These are phyloP conservation scores for Gavia stellata DNA, from an alignment of 2,113 vertebrate species.

Conservation along the genomic window DNA sequence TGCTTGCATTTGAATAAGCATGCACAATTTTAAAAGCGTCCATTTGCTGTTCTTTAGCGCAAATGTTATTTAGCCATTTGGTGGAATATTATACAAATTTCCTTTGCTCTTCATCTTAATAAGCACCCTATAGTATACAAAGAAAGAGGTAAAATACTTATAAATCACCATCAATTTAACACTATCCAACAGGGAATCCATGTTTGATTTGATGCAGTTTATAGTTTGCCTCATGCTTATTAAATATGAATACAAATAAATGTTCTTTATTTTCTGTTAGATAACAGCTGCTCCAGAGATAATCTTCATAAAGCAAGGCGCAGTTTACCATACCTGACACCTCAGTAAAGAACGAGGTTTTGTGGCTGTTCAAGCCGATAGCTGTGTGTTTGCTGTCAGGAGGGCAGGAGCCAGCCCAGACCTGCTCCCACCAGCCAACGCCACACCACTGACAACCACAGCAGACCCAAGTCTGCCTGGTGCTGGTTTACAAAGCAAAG, in stretches of 20 bases:
- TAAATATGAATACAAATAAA: background rate
- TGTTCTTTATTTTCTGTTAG: background rate
- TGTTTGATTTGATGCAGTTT: background rate
- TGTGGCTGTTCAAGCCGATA: rapidly evolving
- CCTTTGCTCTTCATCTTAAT: background rate
- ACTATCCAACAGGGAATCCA: background rate
- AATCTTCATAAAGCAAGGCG: background rate
- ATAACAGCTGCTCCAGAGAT: background rate
- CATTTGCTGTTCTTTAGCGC: background rate
- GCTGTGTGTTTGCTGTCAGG: background rate
- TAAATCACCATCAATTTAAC: background rate
- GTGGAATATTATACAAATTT: background rate
- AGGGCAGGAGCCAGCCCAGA: background rate
- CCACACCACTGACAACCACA: background rate
- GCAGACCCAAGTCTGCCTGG: background rate
- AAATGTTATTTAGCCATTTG: background rate
- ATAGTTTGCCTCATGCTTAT: background rate
- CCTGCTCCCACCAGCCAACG: rapidly evolving
- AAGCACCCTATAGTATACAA: background rate
- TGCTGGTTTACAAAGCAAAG: background rate
- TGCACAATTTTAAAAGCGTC: background rate
- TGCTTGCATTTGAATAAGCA: background rate
- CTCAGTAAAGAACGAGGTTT: background rate
- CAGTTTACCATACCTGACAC: background rate
- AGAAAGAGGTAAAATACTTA: background rate